Base-by-base conservation (phyloP, 2,113 vertebrate genomes). In the Perccottus glenii region DNA sequence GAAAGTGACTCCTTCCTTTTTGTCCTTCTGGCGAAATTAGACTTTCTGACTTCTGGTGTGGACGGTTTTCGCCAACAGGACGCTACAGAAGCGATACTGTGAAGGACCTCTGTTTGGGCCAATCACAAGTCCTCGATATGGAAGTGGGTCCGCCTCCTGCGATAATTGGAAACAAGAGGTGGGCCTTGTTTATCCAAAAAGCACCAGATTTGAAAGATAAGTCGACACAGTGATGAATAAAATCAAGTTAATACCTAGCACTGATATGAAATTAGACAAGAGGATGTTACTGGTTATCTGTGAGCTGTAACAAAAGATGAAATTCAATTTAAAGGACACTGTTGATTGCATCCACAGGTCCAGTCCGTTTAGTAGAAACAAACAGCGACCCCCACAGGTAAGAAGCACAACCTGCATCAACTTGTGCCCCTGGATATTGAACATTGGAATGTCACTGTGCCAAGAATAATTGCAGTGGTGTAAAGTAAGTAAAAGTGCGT, bases 21-120 rank as follows among this genome's bases (percentile, higher is more conserved):
- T 4, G 12, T 35, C 58, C 52, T 38, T 52, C 56, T 59, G 43
- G 40, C 63, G 75, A 85, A 80, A 73, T 75, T 77, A 66, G 74
- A 85, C 77, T 90, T 85, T 87, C 72, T 82, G 85, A 81, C 80
- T 89, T 84, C 89, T 89, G 91, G 83, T 83, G 70, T 79, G 84
- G 85, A 76, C 83, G 62, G 64, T 35, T 12, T 55, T 69, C 60
- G 4, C 83, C 78, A 77, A 73, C 67, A 60, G 63, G 73, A 71
- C 75, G 53, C 65, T 56, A 16, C 64, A 49, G 79, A 55, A 77
- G 66, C 60, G 57, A 67, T 51, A 11, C 5, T 35, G 32, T 70
- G 81, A 89, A 59, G 75, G 86, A 64, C 80, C 55, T 9, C 10
- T 9, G 3, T 6, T 5, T 38, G 47, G 45, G 42, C 90, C 90